A percentile compares a stretch with the other conserved stretches of the same genome.
These are phyloP conservation scores for Spicauda simplicius DNA, from an alignment of 2,888 invertebrate species.

Conservation along the genomic window DNA sequence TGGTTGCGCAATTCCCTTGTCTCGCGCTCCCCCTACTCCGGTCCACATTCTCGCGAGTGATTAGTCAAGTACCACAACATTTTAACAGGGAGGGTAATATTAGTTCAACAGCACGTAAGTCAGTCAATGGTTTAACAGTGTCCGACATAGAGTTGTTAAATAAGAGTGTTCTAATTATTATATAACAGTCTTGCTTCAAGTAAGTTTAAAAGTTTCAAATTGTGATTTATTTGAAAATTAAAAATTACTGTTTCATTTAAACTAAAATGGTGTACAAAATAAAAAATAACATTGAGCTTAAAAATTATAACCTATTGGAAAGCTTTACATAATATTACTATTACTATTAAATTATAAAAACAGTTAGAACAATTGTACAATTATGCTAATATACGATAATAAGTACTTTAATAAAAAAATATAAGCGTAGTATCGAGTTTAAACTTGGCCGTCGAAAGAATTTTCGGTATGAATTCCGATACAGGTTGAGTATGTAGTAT, in stretches of 20 bases:
- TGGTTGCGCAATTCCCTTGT: slow-evolving; percentile 64
- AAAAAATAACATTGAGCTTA: background rate
- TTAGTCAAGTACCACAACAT: slow-evolving; percentile 60
- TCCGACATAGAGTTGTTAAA: slow-evolving; percentile 7
- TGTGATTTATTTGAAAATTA: background rate
- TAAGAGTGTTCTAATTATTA: slow-evolving; percentile 26
- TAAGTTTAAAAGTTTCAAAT: slow-evolving; percentile 12
- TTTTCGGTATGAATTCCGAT: slow-evolving; percentile 23
- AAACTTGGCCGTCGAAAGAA: slow-evolving; percentile 15
- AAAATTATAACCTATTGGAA: background rate
- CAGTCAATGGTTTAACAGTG: slow-evolving; percentile 43
- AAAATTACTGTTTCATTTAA: background rate
- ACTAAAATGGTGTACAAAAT: background rate
- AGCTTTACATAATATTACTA: background rate
- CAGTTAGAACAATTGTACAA: too few species aligned
- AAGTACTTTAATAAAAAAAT: background rate
- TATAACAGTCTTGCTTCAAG: slow-evolving; percentile 19
- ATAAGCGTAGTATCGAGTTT: background rate
- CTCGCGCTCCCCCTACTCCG: slow-evolving; percentile 46
- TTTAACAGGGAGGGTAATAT: slow-evolving; percentile 64
- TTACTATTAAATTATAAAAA: too few species aligned
- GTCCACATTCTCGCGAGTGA: slow-evolving; percentile 66
- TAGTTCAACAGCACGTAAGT: slow-evolving; percentile 72
- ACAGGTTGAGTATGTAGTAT: slow-evolving; percentile 35
- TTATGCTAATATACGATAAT: too few species aligned